These are phyloP conservation scores for Pyrocephalus nanus DNA, from an alignment of 2,797 vertebrate species.

Conservation along the genomic window DNA sequence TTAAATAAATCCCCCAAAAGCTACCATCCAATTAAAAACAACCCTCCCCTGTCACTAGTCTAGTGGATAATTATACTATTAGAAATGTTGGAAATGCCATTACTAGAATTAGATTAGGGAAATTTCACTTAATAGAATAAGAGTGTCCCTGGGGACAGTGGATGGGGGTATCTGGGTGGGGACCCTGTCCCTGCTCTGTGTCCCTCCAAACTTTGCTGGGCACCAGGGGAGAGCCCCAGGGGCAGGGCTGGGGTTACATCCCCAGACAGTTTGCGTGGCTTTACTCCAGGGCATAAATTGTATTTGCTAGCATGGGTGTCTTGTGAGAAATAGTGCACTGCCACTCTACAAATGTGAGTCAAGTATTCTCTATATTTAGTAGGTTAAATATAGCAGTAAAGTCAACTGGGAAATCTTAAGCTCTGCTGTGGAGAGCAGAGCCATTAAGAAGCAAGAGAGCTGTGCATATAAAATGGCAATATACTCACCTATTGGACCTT, in stretches of 20 bases:
- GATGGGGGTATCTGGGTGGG: neutral
- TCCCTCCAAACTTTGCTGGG: neutral
- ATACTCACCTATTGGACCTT: neutral
- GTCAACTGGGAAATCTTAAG: constrained; percentile 26
- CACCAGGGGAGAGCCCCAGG: neutral
- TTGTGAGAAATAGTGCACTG: constrained; percentile 25
- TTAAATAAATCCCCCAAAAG: neutral
- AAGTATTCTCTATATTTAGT: constrained; percentile 51
- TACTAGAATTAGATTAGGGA: constrained; percentile 3
- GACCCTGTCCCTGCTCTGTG: rapidly evolving
- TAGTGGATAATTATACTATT: constrained; percentile 2
- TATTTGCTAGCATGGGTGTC: neutral
- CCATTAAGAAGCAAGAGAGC: constrained; percentile 2
- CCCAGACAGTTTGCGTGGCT: neutral
- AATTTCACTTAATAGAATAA: neutral
- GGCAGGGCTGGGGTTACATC: neutral
- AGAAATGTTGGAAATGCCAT: constrained; percentile 4
- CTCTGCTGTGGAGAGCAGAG: neutral
- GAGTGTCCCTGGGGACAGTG: neutral
- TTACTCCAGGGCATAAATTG: constrained; percentile 14
- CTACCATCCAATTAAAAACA: neutral
- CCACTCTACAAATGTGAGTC: constrained; percentile 41
- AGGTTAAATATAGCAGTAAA: constrained; percentile 42
- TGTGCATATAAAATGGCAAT: neutral
- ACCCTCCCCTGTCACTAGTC: neutral